Evolutionary conservation across 2,888 invertebrate species (phyloP), one percentile per base, ranked within the genome.

Genomic region (Eilema griseolum): DNA sequence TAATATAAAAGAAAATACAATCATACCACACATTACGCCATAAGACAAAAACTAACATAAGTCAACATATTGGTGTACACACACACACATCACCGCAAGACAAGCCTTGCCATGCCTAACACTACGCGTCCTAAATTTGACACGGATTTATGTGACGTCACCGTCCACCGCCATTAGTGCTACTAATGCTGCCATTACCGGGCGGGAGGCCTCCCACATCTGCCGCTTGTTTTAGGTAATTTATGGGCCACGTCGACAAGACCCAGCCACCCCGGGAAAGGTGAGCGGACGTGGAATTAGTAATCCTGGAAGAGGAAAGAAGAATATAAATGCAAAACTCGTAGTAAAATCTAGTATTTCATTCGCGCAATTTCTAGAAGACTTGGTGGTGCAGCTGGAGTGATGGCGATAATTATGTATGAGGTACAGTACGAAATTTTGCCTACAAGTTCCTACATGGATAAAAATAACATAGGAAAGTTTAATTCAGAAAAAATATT

Each of bases 141-240:
- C 94, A 88, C 88, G 91, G 90, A 95, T 95, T 94, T 95, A 95
- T 95, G 95, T 92, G 88, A 91, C 93, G 95, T 95, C 95, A 93
- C 87, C 90, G 92, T 88, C 91, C 90, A 88, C 85, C 84, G 88
- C 94, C 95, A 95, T 95, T 95, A 95, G 95, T 92, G 89, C 89
- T 90, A 90, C 94, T 95, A 95, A 95, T 95, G 94, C 93, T 85
- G 86, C 93, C 93, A 94, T 95, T 95, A 95, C 93, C 92, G 93
- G 88, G 80, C 84, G 85, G 78, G 86, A 85, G 82, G 72, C 82
- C 82, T 85, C 85, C 86, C 86, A 80, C 94, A 95, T 93, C 94
- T 95, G 95, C 90, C 92, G 94, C 95, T 95, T 95, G 95, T 95
- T 95, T 94, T 94, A 93, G 87, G 90, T 95, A 95, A 95, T 95